Conservation (phyloP, 1,140 invertebrate species). For the Camponotus vicinus region DNA sequence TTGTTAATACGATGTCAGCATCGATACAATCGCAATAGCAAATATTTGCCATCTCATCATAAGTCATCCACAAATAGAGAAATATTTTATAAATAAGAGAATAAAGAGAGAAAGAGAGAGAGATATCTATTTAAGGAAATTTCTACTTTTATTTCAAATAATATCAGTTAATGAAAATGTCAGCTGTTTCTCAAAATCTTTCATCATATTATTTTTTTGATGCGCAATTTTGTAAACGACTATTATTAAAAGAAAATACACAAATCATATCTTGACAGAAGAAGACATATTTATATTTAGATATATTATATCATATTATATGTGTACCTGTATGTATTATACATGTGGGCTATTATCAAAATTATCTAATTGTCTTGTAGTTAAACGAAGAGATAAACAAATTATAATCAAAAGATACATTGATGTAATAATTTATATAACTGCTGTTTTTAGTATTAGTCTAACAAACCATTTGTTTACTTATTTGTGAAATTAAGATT, state of each 20-base stretch:
- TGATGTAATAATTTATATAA: background rate
- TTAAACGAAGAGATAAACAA: background rate
- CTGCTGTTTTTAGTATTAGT: background rate
- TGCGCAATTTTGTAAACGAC: background rate
- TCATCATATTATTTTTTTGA: background rate
- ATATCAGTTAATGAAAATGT: background rate
- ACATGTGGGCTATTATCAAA: background rate
- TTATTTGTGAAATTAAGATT: background rate
- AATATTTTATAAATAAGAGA: slow-evolving; percentile 7
- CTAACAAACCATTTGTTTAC: background rate
- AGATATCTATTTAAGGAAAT: background rate
- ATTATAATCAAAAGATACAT: background rate
- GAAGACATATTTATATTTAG: background rate
- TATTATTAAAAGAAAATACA: background rate
- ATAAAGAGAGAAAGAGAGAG: background rate
- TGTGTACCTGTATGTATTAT: background rate
- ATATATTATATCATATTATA: background rate
- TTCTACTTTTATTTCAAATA: background rate
- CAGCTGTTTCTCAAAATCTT: too few relatives aligned
- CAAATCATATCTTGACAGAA: background rate
- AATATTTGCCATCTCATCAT: slow-evolving; percentile 46
- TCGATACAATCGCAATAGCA: slow-evolving; percentile 24
- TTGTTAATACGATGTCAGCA: slow-evolving; percentile 40
- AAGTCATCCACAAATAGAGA: background rate
- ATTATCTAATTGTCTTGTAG: background rate